These are phyloP conservation scores for Melanogrammus aeglefinus DNA, from an alignment of 2,797 vertebrate species.

Conservation along the genomic window DNA sequence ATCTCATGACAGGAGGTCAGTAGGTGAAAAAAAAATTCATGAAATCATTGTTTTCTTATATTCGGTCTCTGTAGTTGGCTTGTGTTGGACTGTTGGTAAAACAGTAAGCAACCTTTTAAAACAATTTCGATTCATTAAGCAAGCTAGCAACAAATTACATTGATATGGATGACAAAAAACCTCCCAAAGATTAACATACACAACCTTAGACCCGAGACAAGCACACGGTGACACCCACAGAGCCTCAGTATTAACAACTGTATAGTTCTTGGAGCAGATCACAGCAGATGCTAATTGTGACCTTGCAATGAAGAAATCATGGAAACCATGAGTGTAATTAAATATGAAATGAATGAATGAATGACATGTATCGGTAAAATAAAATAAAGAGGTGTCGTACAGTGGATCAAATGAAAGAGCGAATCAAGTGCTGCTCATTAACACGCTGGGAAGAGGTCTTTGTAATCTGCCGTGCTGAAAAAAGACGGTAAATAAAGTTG, in stretches of 20 bases:
- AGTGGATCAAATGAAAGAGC: slow-evolving; percentile 33
- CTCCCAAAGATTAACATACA: background rate
- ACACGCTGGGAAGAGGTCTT: slow-evolving; percentile 38
- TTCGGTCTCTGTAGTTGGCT: background rate
- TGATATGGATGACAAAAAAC: background rate
- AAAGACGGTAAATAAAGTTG: slow-evolving; percentile 44
- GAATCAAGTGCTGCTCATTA: slow-evolving; percentile 42
- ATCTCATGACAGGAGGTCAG: background rate
- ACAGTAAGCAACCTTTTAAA: background rate
- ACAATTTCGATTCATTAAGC: background rate
- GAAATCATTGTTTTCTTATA: background rate
- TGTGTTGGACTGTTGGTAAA: background rate
- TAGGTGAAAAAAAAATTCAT: background rate
- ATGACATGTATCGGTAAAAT: background rate
- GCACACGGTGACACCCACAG: background rate
- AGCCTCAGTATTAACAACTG: background rate
- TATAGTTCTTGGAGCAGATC: slow-evolving; percentile 24
- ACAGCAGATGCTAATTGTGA: slow-evolving; percentile 12
- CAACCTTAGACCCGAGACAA: background rate
- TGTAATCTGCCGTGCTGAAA: slow-evolving; percentile 36
- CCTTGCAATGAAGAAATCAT: slow-evolving; percentile 15
- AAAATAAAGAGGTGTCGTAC: slow-evolving; percentile 33
- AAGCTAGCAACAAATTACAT: background rate
- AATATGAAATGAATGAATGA: background rate
- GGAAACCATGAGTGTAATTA: slow-evolving; percentile 21